Evolutionary conservation across 2,797 vertebrate genomes (phyloP).

Genomic region (Florisuga fusca): DNA sequence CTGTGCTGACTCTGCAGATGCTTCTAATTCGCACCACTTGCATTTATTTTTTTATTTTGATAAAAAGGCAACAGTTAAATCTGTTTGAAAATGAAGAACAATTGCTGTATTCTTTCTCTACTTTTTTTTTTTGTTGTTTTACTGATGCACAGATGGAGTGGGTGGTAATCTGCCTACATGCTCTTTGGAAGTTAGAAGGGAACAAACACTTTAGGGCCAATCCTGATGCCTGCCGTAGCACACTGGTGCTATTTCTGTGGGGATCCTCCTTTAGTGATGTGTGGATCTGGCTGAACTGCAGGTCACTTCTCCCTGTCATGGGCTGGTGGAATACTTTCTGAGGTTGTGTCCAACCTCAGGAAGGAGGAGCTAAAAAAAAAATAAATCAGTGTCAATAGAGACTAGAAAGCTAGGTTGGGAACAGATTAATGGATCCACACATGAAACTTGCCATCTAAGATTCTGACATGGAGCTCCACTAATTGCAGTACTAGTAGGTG

Average conservation of each 20-base stretch:
- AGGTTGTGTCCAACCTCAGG: fast-evolving
- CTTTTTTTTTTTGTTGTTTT: neutral
- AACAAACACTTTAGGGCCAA: neutral
- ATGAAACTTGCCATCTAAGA: neutral
- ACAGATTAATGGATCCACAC: neutral
- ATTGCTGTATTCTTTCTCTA: neutral
- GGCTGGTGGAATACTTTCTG: neutral
- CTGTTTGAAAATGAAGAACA: neutral
- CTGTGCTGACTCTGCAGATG: neutral
- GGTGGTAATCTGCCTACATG: fast-evolving
- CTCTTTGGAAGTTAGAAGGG: neutral
- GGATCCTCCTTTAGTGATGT: no score
- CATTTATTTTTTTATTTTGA: neutral
- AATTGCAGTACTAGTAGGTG: neutral
- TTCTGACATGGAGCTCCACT: neutral
- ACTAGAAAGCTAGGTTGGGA: neutral
- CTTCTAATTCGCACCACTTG: neutral
- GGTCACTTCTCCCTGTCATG: neutral
- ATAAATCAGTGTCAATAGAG: neutral
- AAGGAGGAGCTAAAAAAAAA: neutral
- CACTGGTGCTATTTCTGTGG: neutral
- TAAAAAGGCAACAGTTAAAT: neutral
- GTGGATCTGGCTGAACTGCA: neutral
- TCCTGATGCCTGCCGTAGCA: fast-evolving
- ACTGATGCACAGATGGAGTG: neutral